Percentiles rank a stretch among this genome's conserved stretches.
phyloP scores from a whole-genome alignment of 2,888 invertebrate genomes.

The Cataglyphis livida region DNA sequence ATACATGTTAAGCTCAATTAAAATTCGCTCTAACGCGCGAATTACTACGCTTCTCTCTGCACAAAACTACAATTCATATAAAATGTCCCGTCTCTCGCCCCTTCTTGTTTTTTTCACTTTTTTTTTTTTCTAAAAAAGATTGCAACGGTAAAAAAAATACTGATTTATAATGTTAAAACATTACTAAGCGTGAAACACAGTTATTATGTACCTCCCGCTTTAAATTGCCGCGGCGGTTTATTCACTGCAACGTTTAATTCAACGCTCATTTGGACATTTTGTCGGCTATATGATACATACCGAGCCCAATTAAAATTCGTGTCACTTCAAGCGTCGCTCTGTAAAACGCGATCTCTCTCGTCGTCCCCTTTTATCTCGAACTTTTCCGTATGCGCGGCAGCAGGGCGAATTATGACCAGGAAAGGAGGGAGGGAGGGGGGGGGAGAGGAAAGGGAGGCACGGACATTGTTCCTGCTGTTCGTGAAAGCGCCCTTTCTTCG shows the following conservation, averaged over 20 bases:
- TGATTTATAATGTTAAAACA: slow-evolving; percentile 37
- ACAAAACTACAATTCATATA: slow-evolving; percentile 29
- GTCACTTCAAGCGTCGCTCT: slow-evolving; percentile 38
- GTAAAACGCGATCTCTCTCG: slow-evolving; percentile 36
- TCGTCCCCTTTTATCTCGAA: slow-evolving; percentile 19
- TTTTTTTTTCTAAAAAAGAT: neutral
- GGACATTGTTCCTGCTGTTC: slow-evolving; percentile 60
- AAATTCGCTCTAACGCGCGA: slow-evolving; percentile 41
- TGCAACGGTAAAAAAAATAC: slow-evolving; percentile 4
- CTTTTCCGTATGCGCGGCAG: slow-evolving; percentile 39
- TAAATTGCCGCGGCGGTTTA: slow-evolving; percentile 27
- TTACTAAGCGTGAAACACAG: neutral
- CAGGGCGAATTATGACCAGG: neutral
- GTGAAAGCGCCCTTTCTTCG: slow-evolving; percentile 74
- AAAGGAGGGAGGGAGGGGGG: neutral
- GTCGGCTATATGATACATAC: neutral
- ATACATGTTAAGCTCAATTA: slow-evolving; percentile 28
- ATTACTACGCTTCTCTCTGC: slow-evolving; percentile 6
- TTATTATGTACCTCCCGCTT: neutral
- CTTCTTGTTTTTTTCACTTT: neutral
- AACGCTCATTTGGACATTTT: slow-evolving; percentile 43
- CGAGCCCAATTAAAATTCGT: slow-evolving; percentile 39
- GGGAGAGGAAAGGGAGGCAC: neutral
- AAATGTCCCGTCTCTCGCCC: neutral
- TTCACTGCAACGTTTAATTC: slow-evolving; percentile 28